Evolutionary conservation across 1,140 invertebrate species (phyloP).

Genomic region (Drosophila orena): DNA sequence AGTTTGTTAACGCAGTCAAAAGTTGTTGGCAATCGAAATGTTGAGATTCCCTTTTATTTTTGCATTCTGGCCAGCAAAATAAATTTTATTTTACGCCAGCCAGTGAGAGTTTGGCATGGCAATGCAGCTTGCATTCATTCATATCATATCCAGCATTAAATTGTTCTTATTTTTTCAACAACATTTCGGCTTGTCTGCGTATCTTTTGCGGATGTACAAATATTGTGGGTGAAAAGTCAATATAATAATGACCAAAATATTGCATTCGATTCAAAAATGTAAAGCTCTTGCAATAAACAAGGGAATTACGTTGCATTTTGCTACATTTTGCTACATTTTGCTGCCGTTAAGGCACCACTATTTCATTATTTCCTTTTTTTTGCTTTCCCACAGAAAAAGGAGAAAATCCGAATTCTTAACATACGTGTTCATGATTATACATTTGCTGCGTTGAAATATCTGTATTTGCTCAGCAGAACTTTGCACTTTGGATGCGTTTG

Average conservation of each 20-base stretch:
- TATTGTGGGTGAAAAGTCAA: not conserved
- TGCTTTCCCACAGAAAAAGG: no score
- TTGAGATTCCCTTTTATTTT: slow-evolving; percentile 7
- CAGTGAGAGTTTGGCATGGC: no score
- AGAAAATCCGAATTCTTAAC: no score
- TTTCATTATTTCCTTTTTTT: no score
- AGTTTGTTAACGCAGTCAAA: slow-evolving; percentile 48
- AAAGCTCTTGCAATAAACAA: not conserved
- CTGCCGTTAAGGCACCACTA: no score
- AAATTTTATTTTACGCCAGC: slow-evolving; percentile 21
- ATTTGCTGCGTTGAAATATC: slow-evolving; percentile 2
- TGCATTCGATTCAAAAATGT: not conserved
- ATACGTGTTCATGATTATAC: slow-evolving; percentile 1
- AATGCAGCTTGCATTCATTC: slow-evolving; percentile 14
- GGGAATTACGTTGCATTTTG: not conserved
- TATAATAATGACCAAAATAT: not conserved
- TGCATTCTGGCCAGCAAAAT: slow-evolving; percentile 8
- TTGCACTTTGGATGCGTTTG: slow-evolving; percentile 2
- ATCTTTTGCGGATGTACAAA: not conserved
- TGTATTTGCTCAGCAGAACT: slow-evolving; percentile 5
- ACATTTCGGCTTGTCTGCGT: not conserved
- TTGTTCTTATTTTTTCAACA: slow-evolving; percentile 7
- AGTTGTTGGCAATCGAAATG: slow-evolving; percentile 8
- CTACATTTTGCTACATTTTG: not conserved
- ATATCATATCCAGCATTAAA: slow-evolving; percentile 14